Base-by-base conservation (phyloP, 2,797 vertebrate species). In the Enteromius radiatus region DNA sequence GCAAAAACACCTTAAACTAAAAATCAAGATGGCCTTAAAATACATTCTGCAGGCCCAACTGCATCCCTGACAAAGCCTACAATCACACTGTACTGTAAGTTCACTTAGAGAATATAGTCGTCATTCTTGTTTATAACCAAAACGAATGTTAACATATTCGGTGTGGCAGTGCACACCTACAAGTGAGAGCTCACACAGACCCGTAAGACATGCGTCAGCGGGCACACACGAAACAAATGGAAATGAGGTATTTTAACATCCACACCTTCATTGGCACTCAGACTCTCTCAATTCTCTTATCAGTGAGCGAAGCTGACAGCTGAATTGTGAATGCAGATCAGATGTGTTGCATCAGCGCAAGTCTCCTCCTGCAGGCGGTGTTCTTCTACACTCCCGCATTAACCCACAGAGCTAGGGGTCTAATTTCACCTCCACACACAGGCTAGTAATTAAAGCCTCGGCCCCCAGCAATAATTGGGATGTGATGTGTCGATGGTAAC, bases 321-420 rank as follows among this genome's bases (percentile, higher is more conserved):
- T 81, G 31, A 80, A 77, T 43, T 41, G 45, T 78, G 84, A 49
- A 87, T 88, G 79, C 84, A 84, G 82, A 88, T 87, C 71, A 82
- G 81, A 76, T 83, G 78, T 75, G 56, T 63, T 73, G 65, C 83
- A 76, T 84, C 85, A 71, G 47, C n/a, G 2, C 38, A 28, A 52
- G 75, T 78, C 74, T 76, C 47, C 43, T 52, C 41, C 83, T 76
- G 71, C 31, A 67, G 41, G 80, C 61, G 38, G 63, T 36, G 56
- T 64, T 64, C 68, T 71, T 84, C 56, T 23, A 45, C 81, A 74
- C 59, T 67, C 61, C 9, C 31, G 12, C n/a, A 59, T 64, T 70
- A 69, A 63, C 77, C 41, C 59, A 59, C 74, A 81, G 63, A 31
- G 78, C 77, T 75, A 17, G 76, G 54, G 76, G 76, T 87, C 79